A percentile compares a stretch with the other conserved stretches of the same genome.
These are phyloP conservation scores for Anagrus nilaparvatae DNA, from an alignment of 1,140 invertebrate genomes.

Conservation along the genomic window DNA sequence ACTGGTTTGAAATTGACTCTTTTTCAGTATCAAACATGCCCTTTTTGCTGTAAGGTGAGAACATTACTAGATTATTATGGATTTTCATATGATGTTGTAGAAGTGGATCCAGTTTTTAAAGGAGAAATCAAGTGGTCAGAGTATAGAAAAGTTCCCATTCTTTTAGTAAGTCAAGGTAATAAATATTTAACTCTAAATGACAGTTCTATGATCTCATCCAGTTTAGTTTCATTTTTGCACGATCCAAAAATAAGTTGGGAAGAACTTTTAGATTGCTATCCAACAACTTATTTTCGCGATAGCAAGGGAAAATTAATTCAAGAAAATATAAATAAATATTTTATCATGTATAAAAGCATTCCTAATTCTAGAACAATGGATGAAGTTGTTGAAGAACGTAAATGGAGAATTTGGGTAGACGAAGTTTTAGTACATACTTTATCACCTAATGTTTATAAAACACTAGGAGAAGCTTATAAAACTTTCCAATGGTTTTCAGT, in stretches of 20 bases:
- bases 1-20: slow-evolving; percentile 75
- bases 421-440: slow-evolving; percentile 80
- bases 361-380: slow-evolving; percentile 47
- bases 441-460: slow-evolving; percentile 95
- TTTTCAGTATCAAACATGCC: slow-evolving; percentile 96
- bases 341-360: slow-evolving; percentile 73
- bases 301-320: slow-evolving; percentile 55
- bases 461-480: slow-evolving; percentile 69
- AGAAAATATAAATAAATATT: slow-evolving; percentile 92
- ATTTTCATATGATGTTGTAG: slow-evolving; percentile 90
- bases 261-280: slow-evolving; percentile 77
- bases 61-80: slow-evolving; percentile 90
- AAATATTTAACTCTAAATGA: slow-evolving; percentile 83
- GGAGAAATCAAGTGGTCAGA: slow-evolving; percentile 87
- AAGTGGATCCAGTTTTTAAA: slow-evolving; percentile 89
- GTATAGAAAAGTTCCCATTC: slow-evolving; percentile 93
- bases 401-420: slow-evolving; percentile 95
- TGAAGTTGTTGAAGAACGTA: slow-evolving; percentile 66
- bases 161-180: slow-evolving; percentile 64
- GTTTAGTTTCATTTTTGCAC: slow-evolving; percentile 66
- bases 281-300: slow-evolving; percentile 57
- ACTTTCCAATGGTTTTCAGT: slow-evolving; percentile 88
- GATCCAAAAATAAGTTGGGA: slow-evolving; percentile 52
- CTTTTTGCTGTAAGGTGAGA: slow-evolving; percentile 97
- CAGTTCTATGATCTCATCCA: slow-evolving; percentile 88